Base-by-base conservation (phyloP, 2,113 vertebrate species). In the Indri indri region DNA sequence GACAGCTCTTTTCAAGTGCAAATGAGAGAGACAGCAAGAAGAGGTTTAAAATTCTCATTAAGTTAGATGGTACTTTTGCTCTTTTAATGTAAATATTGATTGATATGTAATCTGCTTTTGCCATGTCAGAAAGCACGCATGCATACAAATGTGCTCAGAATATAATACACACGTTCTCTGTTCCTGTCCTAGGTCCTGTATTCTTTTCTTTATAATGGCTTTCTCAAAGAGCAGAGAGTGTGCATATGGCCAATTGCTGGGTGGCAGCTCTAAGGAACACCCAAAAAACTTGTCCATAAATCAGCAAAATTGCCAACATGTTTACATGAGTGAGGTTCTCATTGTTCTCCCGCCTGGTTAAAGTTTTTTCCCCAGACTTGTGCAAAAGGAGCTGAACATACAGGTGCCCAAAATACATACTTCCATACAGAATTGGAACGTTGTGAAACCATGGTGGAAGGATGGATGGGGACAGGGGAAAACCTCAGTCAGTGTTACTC, bases 1-100 rank as follows among this genome's bases (percentile, higher is more conserved):
- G 91, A 92, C 92, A 94, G 92, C 20, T 90, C 88, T 81, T 94
- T 90, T 70, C 45, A 79, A 95, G 68, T 42, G 63, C 63, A 87
- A 50, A 87, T 47, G 74, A 95, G 73, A 85, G 11, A 57, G 63
- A 59, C 5, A 25, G 57, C 16, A 52, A 77, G 66, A 77, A 74
- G 32, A 32, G 57, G 34, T 88, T 88, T 50, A n/a, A 90, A 45
- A 88, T 79, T 83, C 88, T 87, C 73, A 12, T 63, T 70, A 68
- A 50, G 37, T 37, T 50, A 27, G 76, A 54, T 25, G 91, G 23
- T 25, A 13, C 63, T 50, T 79, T 27, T 82, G 42, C 54, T 79
- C 47, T 76, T 77, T 70, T 50, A 4, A 37, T 45, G 42, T 86
- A 92, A 97, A 73, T 94, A 85, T 54, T 96, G 93, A 85, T 54